These are phyloP conservation scores for Popillia japonica DNA, from an alignment of 1,140 invertebrate species.

Conservation along the genomic window DNA sequence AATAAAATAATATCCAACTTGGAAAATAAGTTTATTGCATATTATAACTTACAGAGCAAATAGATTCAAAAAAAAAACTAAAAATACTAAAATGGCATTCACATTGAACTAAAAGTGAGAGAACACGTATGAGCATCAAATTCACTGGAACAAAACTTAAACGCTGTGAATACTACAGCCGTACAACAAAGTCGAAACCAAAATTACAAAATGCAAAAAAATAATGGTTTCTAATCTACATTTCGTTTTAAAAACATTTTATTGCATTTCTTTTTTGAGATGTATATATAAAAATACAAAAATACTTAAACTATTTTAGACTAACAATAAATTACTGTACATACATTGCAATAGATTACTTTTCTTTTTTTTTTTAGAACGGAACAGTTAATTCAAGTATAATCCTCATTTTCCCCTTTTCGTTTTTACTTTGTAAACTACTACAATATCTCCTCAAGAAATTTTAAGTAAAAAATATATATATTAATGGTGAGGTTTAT, in stretches of 20 bases:
- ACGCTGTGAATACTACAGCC: background rate
- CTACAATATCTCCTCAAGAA: background rate
- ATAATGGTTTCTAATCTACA: background rate
- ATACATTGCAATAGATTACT: slow-evolving; percentile 20
- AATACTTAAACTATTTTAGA: slow-evolving; percentile 21
- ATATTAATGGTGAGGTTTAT: background rate
- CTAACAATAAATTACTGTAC: slow-evolving; percentile 36
- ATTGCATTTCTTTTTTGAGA: background rate
- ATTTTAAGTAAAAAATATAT: background rate
- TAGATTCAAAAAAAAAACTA: background rate
- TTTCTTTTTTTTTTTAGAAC: background rate
- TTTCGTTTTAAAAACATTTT: background rate
- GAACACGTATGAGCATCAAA: background rate
- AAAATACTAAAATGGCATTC: slow-evolving; percentile 16
- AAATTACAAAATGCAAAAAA: background rate
- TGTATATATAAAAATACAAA: slow-evolving; percentile 16
- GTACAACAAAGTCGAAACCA: background rate
- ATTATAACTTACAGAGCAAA: background rate
- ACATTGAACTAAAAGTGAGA: background rate
- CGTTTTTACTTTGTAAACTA: background rate
- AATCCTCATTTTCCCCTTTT: background rate
- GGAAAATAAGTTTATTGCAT: slow-evolving; percentile 24
- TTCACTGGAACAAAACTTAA: background rate
- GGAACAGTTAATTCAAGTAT: too few species aligned
- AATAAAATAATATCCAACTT: background rate